A percentile compares a stretch with the other conserved stretches of the same genome.
These are phyloP conservation scores for Saxidomus purpurata DNA, from an alignment of 1,140 invertebrate genomes.

Conservation along the genomic window DNA sequence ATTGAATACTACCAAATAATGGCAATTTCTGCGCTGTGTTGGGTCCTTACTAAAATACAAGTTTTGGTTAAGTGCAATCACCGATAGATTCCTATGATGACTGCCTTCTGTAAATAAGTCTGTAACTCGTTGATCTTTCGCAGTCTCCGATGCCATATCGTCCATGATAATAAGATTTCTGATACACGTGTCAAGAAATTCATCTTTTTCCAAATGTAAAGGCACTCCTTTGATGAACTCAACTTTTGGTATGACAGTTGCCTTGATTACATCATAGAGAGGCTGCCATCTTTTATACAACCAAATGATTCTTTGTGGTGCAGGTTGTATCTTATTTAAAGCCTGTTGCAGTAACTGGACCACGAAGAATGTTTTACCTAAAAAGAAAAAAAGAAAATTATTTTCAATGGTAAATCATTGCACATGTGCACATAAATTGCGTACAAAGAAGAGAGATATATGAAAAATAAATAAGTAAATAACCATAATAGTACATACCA, in stretches of 20 bases:
- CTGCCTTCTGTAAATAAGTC: slow-evolving; percentile 51
- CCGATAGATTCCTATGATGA: slow-evolving; percentile 40
- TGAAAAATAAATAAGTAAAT: no score
- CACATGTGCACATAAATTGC: no score
- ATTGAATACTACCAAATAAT: slow-evolving; percentile 65
- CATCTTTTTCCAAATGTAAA: neutral
- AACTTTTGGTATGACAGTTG: neutral
- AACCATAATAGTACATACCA: no score
- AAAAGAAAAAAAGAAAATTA: no score
- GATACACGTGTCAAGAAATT: slow-evolving; percentile 9
- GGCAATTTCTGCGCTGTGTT: slow-evolving; percentile 64
- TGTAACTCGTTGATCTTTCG: slow-evolving; percentile 41
- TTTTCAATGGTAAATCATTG: no score
- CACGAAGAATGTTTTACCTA: no score
- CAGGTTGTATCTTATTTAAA: no score
- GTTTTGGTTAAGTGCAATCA: slow-evolving; percentile 27
- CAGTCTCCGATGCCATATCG: slow-evolving; percentile 26
- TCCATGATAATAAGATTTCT: slow-evolving; percentile 25
- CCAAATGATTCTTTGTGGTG: no score
- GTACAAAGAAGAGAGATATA: no score
- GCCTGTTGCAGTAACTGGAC: no score
- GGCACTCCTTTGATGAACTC: neutral
- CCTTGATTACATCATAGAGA: neutral
- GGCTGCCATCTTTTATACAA: neutral
- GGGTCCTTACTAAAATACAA: slow-evolving; percentile 38